These are phyloP conservation scores for Madoqua kirkii DNA, from an alignment of 2,113 vertebrate genomes.

Conservation along the genomic window DNA sequence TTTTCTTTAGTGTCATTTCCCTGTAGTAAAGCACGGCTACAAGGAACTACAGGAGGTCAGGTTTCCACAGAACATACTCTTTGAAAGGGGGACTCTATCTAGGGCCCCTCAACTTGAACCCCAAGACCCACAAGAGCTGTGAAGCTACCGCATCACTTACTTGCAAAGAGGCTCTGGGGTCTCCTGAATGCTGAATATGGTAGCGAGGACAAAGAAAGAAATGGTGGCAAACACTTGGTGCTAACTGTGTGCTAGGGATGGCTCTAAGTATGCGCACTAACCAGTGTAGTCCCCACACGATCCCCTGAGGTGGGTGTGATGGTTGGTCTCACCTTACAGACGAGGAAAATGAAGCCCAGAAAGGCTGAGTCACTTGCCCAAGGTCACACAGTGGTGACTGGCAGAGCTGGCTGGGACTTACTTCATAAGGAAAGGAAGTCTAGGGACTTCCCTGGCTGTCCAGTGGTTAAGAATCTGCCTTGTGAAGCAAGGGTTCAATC, in stretches of 20 bases:
- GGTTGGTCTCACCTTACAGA: not conserved
- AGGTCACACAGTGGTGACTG: not conserved
- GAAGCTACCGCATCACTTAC: not conserved
- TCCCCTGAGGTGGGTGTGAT: not conserved
- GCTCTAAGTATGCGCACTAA: accelerated
- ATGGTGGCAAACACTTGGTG: accelerated
- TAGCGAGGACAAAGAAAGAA: not conserved
- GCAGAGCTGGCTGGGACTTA: not conserved
- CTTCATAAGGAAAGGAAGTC: not conserved
- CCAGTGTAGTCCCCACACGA: too few species aligned
- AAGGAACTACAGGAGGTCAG: not conserved
- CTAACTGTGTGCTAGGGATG: not conserved
- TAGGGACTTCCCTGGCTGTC: not conserved
- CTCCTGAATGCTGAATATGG: too few species aligned
- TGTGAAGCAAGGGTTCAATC: not conserved
- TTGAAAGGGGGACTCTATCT: not conserved
- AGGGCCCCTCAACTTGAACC: not conserved
- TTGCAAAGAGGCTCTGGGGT: not conserved
- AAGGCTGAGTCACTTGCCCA: not conserved
- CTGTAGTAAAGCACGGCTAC: accelerated
- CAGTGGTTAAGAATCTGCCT: not conserved
- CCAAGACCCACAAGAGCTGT: too few species aligned
- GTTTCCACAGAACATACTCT: not conserved
- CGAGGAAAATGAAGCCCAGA: not conserved
- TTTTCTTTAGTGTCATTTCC: not conserved